Evolutionary conservation across 2,888 invertebrate genomes (phyloP), one percentile per base, ranked within the genome.

Genomic region (Glyphotaelius pellucidus): DNA sequence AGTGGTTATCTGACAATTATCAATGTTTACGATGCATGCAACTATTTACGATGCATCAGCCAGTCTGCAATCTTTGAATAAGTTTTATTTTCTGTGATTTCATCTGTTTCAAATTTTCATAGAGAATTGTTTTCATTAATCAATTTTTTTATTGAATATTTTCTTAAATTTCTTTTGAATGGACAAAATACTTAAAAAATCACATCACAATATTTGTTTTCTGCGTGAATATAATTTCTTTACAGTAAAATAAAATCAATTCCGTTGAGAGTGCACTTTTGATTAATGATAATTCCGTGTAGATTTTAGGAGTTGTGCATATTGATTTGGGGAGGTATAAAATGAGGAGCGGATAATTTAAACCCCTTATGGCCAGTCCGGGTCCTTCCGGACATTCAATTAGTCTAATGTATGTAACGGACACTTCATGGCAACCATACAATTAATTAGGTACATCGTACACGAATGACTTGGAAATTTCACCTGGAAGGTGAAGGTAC

Each of bases 351-450:
- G n/a, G 12, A 47, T 86, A 30, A 86, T 47, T 86, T 86, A 47
- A 83, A 35, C 67, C 88, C 79, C 88, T 88, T 32, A 35, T 12
- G 30, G 52, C 25, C 15, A 14, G 67, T 52, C 7, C 19, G 79
- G 30, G 52, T 12, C 32, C 11, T 79, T 79, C 31, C 88, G 9
- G 30, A 4, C 35, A 67, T 88, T 15, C 38, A 88, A 88, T 88
- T 79, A 88, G 35, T 35, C 25, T 52, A 88, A 88, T 88, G 52
- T 25, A 31, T 32, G 88, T 79, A 88, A 88, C 35, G 52, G 79
- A 88, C 79, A 88, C 79, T 79, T 67, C 52, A 32, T 88, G 35
- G 38, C 35, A 25, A 14, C 35, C 15, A 31, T 25, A 31, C 2
- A 81, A 81, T 81, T 67, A 47, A 14, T 47, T 67, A 12, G 42